These are phyloP conservation scores for Anhinga rufa DNA, from an alignment of 2,113 vertebrate species.

Conservation along the genomic window DNA sequence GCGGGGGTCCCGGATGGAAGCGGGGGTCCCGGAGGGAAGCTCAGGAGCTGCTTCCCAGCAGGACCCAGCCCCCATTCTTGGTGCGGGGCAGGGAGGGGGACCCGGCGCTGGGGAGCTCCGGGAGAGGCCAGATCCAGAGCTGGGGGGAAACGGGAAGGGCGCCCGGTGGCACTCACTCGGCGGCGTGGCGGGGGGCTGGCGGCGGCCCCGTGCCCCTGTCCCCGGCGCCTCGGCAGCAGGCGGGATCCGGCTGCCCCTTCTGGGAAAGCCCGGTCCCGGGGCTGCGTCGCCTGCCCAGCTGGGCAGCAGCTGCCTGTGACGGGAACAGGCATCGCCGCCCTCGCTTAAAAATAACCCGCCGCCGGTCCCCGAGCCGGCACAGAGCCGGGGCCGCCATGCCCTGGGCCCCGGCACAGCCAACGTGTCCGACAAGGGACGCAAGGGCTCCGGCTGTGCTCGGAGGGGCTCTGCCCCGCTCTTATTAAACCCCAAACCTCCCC, in stretches of 20 bases:
- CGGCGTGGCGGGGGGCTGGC: neutral
- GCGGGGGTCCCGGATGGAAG: too few relatives aligned
- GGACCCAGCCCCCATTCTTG: neutral
- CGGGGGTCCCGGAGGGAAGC: neutral
- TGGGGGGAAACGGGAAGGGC: accelerated
- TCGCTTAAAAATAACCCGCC: neutral
- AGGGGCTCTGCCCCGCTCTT: neutral
- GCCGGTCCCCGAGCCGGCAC: accelerated
- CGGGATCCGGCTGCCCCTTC: neutral
- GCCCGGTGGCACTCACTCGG: neutral
- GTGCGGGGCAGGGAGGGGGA: neutral
- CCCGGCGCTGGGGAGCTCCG: neutral
- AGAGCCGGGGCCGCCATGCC: neutral
- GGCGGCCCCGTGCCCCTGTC: neutral
- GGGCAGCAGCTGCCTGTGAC: neutral
- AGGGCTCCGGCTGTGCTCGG: accelerated
- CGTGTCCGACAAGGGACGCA: accelerated
- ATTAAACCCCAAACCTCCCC: neutral
- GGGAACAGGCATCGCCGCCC: neutral
- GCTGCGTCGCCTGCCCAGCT: neutral
- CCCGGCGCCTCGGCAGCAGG: neutral
- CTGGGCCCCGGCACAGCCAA: accelerated
- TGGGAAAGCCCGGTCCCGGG: neutral
- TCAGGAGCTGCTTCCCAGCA: neutral
- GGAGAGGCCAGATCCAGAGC: accelerated